Base-by-base conservation (phyloP, 2,797 vertebrate species). In the Scleropages formosus region DNA sequence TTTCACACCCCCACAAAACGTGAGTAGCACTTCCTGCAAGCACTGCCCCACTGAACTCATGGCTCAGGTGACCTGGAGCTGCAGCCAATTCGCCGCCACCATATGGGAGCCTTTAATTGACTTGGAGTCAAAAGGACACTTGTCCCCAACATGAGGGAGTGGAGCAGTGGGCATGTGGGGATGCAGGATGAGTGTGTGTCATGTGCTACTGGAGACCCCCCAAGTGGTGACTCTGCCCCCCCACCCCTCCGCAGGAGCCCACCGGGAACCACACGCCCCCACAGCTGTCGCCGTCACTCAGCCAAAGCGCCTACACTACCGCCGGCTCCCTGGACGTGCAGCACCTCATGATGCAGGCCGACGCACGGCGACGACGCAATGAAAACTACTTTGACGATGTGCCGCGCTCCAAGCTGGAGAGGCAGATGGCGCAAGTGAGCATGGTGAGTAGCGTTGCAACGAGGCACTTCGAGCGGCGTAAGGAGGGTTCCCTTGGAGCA, bases 321-420 rank as follows among this genome's bases (percentile, higher is more conserved):
- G 83, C 90, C 59, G 95, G 97, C 88, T 99, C 97, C 82, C 95
- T 98, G 89, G 97, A 98, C 95, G 95, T 98, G 88, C 96, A 98
- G 90, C 97, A 99, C 90, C 96, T 99, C 94, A 98, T 99, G 93
- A 99, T 99, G 97, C 97, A 99, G 94, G 97, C 97, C 4, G 97
- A 98, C 91, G 96, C 96, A 80, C 94, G 97, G 89, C 96, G 97
- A 87, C 93, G 97, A 91, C 96, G 91, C 89, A 98, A 97, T 85
- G 97, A 99, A 84, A 98, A 95, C 94, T 99, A 99, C 91, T 98
- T 98, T 46, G 97, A 99, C 77, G 97, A 99, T 88, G 95, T 97
- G 89, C 97, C 97, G 77, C 93, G 97, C 88, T 98, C 96, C 87
- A 99, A 98, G 90, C 94, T 99, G 92, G 97, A 99, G 91, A 94